These are phyloP conservation scores for Amblyopsis hoosieri DNA, from an alignment of 2,797 vertebrate genomes.

Conservation along the genomic window DNA sequence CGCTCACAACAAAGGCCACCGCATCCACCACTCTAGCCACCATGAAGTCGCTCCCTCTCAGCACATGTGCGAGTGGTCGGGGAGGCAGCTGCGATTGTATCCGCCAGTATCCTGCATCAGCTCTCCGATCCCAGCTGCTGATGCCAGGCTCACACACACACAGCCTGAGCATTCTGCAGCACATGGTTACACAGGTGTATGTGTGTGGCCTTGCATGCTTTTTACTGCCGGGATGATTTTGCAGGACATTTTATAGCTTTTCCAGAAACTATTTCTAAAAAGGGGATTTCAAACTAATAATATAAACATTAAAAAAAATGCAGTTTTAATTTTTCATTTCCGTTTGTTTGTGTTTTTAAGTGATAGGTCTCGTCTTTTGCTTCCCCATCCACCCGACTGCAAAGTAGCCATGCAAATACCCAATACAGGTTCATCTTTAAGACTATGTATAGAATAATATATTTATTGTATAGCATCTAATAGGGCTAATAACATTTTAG, in stretches of 20 bases:
- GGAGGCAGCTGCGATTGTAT: constrained; percentile 53
- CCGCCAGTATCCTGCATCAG: constrained; percentile 45
- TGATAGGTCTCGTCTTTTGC: constrained; percentile 19
- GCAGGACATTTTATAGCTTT: constrained; percentile 67
- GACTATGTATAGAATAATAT: constrained; percentile 53
- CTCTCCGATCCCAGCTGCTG: constrained; percentile 26
- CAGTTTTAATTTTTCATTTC: not conserved
- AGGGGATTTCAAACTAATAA: not conserved
- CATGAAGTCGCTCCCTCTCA: constrained; percentile 13
- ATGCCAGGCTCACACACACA: constrained; percentile 53
- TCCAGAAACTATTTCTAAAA: constrained; percentile 53
- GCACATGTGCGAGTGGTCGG: constrained; percentile 28
- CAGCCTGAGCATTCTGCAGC: constrained; percentile 58
- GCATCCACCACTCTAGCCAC: not conserved
- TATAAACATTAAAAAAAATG: not conserved
- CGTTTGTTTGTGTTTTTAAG: not conserved
- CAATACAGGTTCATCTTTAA: constrained; percentile 32
- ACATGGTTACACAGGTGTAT: constrained; percentile 43
- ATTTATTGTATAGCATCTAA: constrained; percentile 48
- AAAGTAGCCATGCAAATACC: constrained; percentile 26
- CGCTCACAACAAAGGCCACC: constrained; percentile 1
- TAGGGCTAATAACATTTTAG: constrained; percentile 64
- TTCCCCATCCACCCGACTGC: constrained; percentile 29
- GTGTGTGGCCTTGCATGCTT: constrained; percentile 57
- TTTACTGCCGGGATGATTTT: constrained; percentile 53